Conservation (phyloP, 2,888 invertebrate genomes). For the Entomobrya multifasciata region DNA sequence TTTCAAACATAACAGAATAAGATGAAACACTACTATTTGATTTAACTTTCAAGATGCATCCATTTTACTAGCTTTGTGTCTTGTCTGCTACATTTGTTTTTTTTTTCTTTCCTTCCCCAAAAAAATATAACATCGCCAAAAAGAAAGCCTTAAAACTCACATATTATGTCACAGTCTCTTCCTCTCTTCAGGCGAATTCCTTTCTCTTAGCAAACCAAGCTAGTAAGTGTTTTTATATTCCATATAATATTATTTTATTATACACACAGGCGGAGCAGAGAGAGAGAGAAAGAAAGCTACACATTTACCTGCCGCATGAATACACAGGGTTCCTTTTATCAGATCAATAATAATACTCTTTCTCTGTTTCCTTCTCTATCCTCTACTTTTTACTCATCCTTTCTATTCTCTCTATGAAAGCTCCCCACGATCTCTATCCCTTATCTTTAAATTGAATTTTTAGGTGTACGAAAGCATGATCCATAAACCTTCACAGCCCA, state of each 20-base stretch:
- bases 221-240: constrained; percentile 6
- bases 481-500: constrained; percentile 70
- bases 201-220: background rate
- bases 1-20: background rate
- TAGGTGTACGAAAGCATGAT: constrained; percentile 66
- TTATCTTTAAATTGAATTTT: constrained; percentile 74
- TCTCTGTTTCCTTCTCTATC: constrained; percentile 40
- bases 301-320: constrained; percentile 69
- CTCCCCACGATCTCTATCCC: constrained; percentile 55
- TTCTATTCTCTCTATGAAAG: constrained; percentile 41
- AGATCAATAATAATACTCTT: constrained; percentile 68
- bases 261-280: background rate
- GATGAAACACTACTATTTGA: constrained; percentile 68
- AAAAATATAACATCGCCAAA: constrained; percentile 39
- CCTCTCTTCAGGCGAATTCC: constrained; percentile 32
- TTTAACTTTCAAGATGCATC: constrained; percentile 71
- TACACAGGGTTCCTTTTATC: constrained; percentile 62
- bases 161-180: constrained; percentile 25
- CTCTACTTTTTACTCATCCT: background rate
- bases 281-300: background rate
- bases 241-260: constrained; percentile 38
- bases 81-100: constrained; percentile 68
- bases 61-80: constrained; percentile 63
- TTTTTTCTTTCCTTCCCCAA: constrained; percentile 55
- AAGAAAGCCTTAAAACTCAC: background rate